Conservation (phyloP, 2,113 vertebrate species). For the Sylvietta virens region DNA sequence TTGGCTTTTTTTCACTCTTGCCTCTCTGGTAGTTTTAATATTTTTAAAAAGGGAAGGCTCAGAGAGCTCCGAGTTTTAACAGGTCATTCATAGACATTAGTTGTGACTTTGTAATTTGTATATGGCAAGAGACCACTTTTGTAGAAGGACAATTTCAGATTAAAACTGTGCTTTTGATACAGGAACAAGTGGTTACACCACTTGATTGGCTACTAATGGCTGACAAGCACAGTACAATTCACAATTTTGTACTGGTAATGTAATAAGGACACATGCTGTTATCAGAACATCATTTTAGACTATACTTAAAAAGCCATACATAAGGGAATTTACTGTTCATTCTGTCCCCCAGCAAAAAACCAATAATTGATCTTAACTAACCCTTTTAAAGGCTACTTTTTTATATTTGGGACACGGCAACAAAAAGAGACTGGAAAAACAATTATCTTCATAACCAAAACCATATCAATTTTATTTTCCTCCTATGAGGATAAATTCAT, state of each 20-base stretch:
- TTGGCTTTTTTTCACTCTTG: neutral
- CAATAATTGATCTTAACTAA: conserved; percentile 3
- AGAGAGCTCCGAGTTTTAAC: neutral
- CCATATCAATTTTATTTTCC: neutral
- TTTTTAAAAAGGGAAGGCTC: neutral
- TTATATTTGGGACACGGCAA: neutral
- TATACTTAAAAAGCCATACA: neutral
- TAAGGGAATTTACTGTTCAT: neutral
- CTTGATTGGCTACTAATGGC: neutral
- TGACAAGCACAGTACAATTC: neutral
- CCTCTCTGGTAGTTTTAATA: neutral
- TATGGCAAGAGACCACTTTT: neutral
- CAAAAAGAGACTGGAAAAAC: neutral
- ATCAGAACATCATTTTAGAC: neutral
- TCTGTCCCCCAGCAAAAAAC: neutral
- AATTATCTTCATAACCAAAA: neutral
- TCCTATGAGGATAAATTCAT: conserved; percentile 7
- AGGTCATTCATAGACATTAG: neutral
- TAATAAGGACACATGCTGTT: neutral
- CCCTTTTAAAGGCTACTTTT: neutral
- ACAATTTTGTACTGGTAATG: neutral
- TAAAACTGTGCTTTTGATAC: neutral
- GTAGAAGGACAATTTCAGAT: neutral
- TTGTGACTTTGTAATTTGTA: neutral
- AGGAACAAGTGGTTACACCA: neutral